Percentiles rank a stretch among this genome's conserved stretches.
Evolutionary conservation across 2,113 vertebrate genomes (phyloP).

Genomic region (Poecilia latipinna): DNA sequence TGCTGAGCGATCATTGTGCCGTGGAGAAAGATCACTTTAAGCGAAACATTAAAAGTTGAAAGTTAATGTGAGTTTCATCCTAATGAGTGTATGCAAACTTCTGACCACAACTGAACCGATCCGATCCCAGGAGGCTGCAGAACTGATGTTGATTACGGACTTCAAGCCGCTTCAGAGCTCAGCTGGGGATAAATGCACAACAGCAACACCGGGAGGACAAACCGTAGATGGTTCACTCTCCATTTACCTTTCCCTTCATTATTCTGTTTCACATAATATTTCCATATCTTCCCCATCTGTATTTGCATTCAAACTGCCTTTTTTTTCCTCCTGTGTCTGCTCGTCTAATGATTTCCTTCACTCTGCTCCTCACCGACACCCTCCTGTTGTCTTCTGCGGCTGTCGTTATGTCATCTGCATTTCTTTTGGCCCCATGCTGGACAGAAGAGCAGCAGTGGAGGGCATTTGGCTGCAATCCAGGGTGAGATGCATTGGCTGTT

Average conservation of each 20-base stretch:
- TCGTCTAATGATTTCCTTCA: constrained; percentile 39
- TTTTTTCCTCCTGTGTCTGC: constrained; percentile 17
- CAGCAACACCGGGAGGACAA: constrained; percentile 13
- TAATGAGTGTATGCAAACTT: not conserved
- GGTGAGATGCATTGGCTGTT: constrained; percentile 56
- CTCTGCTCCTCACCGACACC: constrained; percentile 27
- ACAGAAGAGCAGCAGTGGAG: constrained; percentile 34
- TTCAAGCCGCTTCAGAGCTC: not conserved
- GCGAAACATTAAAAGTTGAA: no score
- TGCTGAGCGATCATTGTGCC: no score
- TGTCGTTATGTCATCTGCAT: constrained; percentile 51
- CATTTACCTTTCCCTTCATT: constrained; percentile 21
- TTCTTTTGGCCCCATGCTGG: constrained; percentile 9
- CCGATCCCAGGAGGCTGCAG: constrained; percentile 3
- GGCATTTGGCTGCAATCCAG: constrained; percentile 46
- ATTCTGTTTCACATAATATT: constrained; percentile 28
- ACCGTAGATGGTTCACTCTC: not conserved
- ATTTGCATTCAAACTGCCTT: constrained; percentile 26
- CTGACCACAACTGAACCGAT: not conserved
- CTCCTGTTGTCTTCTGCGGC: constrained; percentile 29
- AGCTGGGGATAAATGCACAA: not conserved
- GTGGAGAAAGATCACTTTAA: no score
- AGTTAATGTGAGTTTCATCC: not conserved
- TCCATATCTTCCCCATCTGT: constrained; percentile 12
- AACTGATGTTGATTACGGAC: not conserved